Conservation (phyloP, 2,113 vertebrate species). For the Zapus hudsonius region DNA sequence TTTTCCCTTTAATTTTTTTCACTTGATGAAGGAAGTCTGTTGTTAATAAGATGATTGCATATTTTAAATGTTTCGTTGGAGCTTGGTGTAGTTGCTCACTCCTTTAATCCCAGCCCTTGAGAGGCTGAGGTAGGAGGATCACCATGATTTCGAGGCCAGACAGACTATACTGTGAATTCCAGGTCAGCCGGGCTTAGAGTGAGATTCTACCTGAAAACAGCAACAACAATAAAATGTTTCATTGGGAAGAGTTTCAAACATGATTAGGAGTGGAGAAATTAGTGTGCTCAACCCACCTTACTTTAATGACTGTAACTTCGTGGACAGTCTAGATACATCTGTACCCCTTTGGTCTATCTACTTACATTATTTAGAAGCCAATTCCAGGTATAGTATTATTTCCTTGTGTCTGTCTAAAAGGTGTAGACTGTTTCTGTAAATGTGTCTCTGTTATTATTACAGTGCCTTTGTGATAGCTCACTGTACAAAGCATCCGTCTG, state of each 20-base stretch:
- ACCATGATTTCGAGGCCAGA: too few species aligned
- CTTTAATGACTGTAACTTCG: neutral
- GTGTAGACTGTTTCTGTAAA: neutral
- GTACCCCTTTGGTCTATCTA: neutral
- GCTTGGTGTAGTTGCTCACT: neutral
- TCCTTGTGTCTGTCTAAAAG: neutral
- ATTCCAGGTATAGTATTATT: neutral
- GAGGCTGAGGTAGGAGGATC: too few species aligned
- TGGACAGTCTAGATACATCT: neutral
- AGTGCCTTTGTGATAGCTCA: neutral
- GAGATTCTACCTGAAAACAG: too few species aligned
- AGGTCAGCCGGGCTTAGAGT: too few species aligned
- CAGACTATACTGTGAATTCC: too few species aligned
- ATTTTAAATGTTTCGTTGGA: slow-evolving; percentile 21
- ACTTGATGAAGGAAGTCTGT: neutral
- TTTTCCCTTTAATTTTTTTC: neutral
- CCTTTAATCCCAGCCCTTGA: too few species aligned
- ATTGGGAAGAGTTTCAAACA: neutral
- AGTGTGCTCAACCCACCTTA: neutral
- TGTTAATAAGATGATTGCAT: neutral
- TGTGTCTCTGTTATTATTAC: neutral
- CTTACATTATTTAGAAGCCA: neutral
- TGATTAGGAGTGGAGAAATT: neutral
- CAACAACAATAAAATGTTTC: neutral
- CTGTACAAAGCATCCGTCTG: neutral